Conservation (phyloP, 1,140 invertebrate genomes). For the Dreissena rostriformis region DNA sequence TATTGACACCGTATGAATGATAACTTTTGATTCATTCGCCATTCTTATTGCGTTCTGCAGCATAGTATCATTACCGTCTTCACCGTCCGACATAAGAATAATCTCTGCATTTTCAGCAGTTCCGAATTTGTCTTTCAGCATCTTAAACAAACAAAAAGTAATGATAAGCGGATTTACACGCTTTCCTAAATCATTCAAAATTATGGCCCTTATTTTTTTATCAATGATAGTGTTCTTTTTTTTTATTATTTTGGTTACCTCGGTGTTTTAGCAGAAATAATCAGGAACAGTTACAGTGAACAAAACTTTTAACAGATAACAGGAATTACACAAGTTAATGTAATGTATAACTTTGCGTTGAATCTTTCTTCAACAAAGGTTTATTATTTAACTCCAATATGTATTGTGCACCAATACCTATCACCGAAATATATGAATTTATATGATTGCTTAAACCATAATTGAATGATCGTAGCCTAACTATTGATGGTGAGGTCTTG, state of each 20-base stretch:
- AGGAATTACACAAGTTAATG: too few relatives aligned
- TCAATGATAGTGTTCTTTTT: not conserved
- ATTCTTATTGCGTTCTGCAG: not conserved
- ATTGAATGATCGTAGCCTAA: too few relatives aligned
- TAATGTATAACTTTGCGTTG: too few relatives aligned
- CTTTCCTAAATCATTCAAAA: not conserved
- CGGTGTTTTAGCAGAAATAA: not conserved
- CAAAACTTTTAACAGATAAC: too few relatives aligned
- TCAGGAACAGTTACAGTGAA: too few relatives aligned
- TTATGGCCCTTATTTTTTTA: not conserved
- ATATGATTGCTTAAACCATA: too few relatives aligned
- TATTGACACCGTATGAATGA: conserved; percentile 18
- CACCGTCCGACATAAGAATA: not conserved
- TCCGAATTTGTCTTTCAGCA: not conserved
- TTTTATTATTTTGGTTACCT: not conserved
- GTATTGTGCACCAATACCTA: too few relatives aligned
- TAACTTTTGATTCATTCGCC: conserved; percentile 5
- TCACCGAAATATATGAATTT: too few relatives aligned
- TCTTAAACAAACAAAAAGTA: not conserved
- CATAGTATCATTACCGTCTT: not conserved
- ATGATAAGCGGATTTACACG: too few relatives aligned
- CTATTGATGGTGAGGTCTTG: too few relatives aligned
- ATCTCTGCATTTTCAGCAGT: not conserved
- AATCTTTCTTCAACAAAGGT: too few relatives aligned
- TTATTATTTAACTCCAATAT: too few relatives aligned